Percentiles rank a stretch among this genome's conserved stretches.
Conservation (phyloP, 2,113 vertebrate genomes). For the Amphiprion percula region DNA sequence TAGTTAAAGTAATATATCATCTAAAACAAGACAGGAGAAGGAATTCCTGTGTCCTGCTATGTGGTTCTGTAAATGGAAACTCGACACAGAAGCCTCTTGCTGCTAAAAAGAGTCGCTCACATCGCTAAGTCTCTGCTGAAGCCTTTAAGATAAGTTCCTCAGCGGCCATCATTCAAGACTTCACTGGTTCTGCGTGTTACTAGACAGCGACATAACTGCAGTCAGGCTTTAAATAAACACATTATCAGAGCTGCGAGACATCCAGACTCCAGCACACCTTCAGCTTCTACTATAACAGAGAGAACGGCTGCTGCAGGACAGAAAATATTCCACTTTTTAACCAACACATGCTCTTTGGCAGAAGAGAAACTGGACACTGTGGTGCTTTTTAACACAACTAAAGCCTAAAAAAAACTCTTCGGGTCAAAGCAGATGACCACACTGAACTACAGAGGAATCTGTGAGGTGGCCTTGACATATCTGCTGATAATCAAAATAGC, state of each 20-base stretch:
- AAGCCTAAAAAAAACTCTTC: slow-evolving; percentile 3
- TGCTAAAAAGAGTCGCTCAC: slow-evolving; percentile 27
- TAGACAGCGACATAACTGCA: not conserved
- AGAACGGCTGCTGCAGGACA: not conserved
- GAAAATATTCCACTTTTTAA: slow-evolving; percentile 1
- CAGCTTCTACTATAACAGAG: slow-evolving; percentile 16
- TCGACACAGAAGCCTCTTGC: not conserved
- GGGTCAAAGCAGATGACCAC: not conserved
- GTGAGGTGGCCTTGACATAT: slow-evolving; percentile 31
- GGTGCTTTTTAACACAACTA: not conserved
- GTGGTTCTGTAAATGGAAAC: slow-evolving; percentile 34
- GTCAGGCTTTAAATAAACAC: slow-evolving; percentile 69
- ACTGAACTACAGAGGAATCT: not conserved
- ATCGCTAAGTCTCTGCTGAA: slow-evolving; percentile 41
- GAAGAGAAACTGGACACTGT: slow-evolving; percentile 3
- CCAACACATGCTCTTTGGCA: not conserved
- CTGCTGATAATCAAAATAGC: slow-evolving; percentile 58
- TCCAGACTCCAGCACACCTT: slow-evolving; percentile 33
- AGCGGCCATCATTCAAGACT: slow-evolving; percentile 22
- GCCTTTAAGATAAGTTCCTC: slow-evolving; percentile 29
- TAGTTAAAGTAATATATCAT: not conserved
- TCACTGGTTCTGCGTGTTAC: not conserved
- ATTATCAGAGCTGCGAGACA: slow-evolving; percentile 65
- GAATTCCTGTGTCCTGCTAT: not conserved
- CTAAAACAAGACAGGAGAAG: not conserved